A percentile compares a stretch with the other conserved stretches of the same genome.
These are phyloP conservation scores for Hyposmocoma kahamanoa DNA, from an alignment of 1,140 invertebrate genomes.

Conservation along the genomic window DNA sequence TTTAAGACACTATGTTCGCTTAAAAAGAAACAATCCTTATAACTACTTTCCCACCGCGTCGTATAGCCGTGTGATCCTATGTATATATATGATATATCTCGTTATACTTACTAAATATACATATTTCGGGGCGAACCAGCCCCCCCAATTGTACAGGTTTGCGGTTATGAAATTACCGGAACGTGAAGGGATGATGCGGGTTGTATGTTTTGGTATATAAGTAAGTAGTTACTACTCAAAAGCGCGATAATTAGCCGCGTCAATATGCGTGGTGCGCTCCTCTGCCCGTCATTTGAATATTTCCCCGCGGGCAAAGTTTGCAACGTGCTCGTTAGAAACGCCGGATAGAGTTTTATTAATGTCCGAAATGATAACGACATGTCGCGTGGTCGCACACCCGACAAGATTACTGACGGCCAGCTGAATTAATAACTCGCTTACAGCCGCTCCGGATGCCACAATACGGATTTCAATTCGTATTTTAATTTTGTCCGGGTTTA, in stretches of 20 bases:
- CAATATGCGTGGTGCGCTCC: constrained; percentile 27
- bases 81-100: too few species aligned
- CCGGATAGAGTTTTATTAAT: constrained; percentile 50
- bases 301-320: constrained; percentile 34
- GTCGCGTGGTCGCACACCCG: constrained; percentile 22
- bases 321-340: constrained; percentile 31
- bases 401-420: constrained; percentile 38
- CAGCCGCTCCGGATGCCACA: constrained; percentile 19
- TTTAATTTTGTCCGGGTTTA: constrained; percentile 37
- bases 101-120: too few species aligned
- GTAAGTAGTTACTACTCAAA: too few species aligned
- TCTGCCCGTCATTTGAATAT: constrained; percentile 34
- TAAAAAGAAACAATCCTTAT: too few species aligned
- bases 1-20: too few species aligned
- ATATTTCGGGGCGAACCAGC: too few species aligned
- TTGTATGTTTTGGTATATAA: too few species aligned
- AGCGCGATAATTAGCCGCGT: constrained; percentile 30
- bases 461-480: constrained; percentile 36
- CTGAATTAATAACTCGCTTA: constrained; percentile 45
- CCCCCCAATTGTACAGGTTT: too few species aligned
- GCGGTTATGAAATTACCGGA: too few species aligned
- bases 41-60: too few species aligned
- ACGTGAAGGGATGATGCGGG: too few species aligned
- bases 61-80: too few species aligned
- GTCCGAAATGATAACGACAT: constrained; percentile 52